Percentiles rank a stretch among this genome's conserved stretches.
phyloP scores from a whole-genome alignment of 2,113 vertebrate species.

The Coreoperca whiteheadi region DNA sequence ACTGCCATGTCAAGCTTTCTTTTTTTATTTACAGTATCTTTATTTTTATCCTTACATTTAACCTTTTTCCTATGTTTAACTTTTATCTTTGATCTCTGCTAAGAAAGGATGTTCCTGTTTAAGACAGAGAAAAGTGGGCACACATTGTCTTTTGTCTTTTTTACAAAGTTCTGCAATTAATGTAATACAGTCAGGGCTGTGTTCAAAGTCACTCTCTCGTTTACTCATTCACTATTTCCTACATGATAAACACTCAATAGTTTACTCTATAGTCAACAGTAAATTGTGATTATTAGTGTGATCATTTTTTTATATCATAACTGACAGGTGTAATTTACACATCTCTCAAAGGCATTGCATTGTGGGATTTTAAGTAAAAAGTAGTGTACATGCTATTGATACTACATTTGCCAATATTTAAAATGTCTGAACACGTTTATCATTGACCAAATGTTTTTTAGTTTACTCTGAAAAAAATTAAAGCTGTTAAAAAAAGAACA shows the following conservation, averaged over 20 bases:
- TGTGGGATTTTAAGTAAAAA: not conserved
- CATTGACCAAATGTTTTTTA: conserved; percentile 22
- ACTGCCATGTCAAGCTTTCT: not conserved
- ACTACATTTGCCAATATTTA: not conserved
- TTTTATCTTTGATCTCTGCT: not conserved
- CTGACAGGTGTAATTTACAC: not conserved
- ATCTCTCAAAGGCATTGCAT: not conserved
- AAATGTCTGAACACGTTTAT: conserved; percentile 13
- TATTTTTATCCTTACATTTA: not conserved
- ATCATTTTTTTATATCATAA: not conserved
- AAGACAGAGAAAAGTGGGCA: not conserved
- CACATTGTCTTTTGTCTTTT: not conserved
- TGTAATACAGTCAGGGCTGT: not conserved
- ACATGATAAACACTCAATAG: not conserved
- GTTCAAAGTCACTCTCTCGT: not conserved
- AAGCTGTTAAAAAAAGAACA: not conserved
- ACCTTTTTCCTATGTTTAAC: not conserved
- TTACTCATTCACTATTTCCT: not conserved
- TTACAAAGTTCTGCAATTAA: not conserved
- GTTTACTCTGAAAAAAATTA: not conserved
- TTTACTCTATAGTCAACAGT: not conserved
- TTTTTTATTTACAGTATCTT: not conserved
- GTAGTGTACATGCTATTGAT: not conserved
- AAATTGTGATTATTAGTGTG: not conserved
- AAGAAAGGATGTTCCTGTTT: not conserved